phyloP scores from a whole-genome alignment of 2,113 vertebrate genomes.

The Elanus axillaris region DNA sequence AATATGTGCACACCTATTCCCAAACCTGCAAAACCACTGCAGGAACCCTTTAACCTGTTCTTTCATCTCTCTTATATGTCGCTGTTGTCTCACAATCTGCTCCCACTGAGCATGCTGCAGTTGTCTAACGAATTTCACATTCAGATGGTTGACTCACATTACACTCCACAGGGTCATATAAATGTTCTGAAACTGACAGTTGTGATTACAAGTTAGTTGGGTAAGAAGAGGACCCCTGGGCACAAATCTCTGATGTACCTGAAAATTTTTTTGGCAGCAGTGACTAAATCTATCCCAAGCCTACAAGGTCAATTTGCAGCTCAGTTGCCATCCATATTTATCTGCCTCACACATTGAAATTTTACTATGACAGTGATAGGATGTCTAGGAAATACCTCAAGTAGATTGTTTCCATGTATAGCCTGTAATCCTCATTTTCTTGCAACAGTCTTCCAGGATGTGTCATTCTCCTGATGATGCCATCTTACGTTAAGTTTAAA shows the following conservation, averaged over 20 bases:
- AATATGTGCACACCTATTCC: background rate
- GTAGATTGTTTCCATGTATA: background rate
- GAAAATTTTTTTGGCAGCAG: constrained; percentile 57
- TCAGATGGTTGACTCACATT: constrained; percentile 46
- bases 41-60: constrained; percentile 35
- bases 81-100: background rate
- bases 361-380: background rate
- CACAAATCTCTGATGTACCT: constrained; percentile 59
- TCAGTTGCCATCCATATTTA: constrained; percentile 51
- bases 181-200: constrained; percentile 57
- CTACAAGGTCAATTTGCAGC: constrained; percentile 59
- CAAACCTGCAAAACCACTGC: constrained; percentile 41
- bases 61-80: constrained; percentile 3
- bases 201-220: constrained; percentile 66
- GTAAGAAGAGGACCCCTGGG: constrained; percentile 53
- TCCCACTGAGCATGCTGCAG: constrained; percentile 39
- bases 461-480: background rate
- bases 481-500: background rate
- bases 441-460: background rate
- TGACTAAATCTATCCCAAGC: constrained; percentile 49
- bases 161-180: constrained; percentile 41
- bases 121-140: constrained; percentile 61
- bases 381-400: background rate
- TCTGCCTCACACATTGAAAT: constrained; percentile 44
- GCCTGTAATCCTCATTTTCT: background rate